A percentile compares a stretch with the other conserved stretches of the same genome.
phyloP scores from a whole-genome alignment of 2,888 invertebrate species.

The Sepiola atlantica region DNA sequence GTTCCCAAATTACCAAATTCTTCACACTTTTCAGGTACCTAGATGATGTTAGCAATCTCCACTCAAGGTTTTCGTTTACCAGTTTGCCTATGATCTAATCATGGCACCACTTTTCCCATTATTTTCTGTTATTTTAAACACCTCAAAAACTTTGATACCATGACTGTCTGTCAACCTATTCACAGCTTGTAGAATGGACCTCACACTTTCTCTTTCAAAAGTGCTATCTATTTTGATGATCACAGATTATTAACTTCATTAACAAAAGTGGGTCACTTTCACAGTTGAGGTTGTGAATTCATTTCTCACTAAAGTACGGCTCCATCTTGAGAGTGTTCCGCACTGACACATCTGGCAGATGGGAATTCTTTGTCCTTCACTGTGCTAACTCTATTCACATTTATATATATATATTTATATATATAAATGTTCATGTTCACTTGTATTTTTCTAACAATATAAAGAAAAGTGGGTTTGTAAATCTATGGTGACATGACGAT shows the following conservation, averaged over 20 bases:
- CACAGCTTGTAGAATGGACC: background rate
- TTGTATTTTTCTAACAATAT: too few relatives aligned
- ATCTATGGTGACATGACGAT: too few relatives aligned
- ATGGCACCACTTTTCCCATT: background rate
- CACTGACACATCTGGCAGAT: background rate
- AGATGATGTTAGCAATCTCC: background rate
- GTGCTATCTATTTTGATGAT: background rate
- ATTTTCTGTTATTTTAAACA: background rate
- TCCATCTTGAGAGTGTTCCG: background rate
- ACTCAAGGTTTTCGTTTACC: background rate
- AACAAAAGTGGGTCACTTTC: background rate
- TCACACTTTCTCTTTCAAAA: background rate
- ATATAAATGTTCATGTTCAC: too few relatives aligned
- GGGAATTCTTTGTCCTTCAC: background rate
- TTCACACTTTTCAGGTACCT: background rate
- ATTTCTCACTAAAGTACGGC: background rate
- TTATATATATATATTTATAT: too few relatives aligned
- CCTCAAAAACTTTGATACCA: background rate
- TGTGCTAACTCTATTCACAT: too few relatives aligned
- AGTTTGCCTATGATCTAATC: background rate
- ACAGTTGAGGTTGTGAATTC: background rate
- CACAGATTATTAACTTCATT: slow-evolving; percentile 11
- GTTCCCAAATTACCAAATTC: background rate
- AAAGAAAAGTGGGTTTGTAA: too few relatives aligned
- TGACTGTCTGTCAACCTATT: background rate